A percentile compares a stretch with the other conserved stretches of the same genome.
phyloP scores from a whole-genome alignment of 2,113 vertebrate species.

The Sardina pilchardus region DNA sequence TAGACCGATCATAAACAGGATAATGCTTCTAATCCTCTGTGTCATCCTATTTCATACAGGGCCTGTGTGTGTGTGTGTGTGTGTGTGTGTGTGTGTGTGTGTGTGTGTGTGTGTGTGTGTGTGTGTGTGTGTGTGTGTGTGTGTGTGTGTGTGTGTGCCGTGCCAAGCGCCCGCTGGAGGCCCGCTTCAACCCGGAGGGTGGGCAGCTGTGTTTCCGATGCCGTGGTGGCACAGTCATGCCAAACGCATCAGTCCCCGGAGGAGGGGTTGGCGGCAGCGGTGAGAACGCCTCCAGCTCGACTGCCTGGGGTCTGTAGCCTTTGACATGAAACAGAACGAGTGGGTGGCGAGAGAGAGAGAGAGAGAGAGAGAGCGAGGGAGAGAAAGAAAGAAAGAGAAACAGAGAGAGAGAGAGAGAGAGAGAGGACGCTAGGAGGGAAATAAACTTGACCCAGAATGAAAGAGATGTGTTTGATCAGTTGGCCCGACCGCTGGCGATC shows the following conservation, averaged over 20 bases:
- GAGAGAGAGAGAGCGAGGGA: not conserved
- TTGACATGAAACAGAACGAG: not conserved
- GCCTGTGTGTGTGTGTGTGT: not conserved
- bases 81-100: constrained; percentile 27
- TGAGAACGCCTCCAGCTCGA: not conserved
- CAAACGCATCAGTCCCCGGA: not conserved
- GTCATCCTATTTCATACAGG: not conserved
- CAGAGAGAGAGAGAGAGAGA: not conserved
- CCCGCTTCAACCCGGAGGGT: not conserved
- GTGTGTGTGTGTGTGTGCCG: constrained; percentile 36
- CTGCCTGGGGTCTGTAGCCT: not conserved
- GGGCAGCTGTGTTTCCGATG: not conserved
- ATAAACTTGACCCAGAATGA: not conserved
- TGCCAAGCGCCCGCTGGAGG: not conserved
- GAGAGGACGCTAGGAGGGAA: not conserved
- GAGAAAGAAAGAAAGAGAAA: not conserved
- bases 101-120: constrained; percentile 13
- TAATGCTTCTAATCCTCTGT: not conserved
- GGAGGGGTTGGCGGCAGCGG: not conserved
- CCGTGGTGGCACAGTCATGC: not conserved
- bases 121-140: constrained; percentile 38
- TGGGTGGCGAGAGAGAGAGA: not conserved
- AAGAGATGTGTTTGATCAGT: not conserved
- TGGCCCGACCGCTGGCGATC: not conserved
- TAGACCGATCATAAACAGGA: not conserved